These are phyloP conservation scores for Ypsolopha sequella DNA, from an alignment of 2,888 invertebrate species.

Conservation along the genomic window DNA sequence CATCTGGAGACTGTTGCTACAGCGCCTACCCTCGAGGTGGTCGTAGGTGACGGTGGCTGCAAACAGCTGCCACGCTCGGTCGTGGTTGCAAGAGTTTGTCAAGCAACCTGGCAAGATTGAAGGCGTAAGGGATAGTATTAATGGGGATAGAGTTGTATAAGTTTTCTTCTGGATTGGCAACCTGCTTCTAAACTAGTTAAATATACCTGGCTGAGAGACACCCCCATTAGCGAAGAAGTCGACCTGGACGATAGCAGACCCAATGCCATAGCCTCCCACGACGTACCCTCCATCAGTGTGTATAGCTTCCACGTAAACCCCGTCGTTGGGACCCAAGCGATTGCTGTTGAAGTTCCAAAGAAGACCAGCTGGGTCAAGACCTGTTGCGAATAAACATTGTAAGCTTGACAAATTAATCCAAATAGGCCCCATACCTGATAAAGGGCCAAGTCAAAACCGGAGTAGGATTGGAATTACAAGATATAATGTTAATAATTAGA, in stretches of 20 bases:
- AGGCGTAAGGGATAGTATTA: too few species aligned
- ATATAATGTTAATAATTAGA: too few species aligned
- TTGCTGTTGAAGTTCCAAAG: constrained; percentile 23
- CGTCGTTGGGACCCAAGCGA: constrained; percentile 9
- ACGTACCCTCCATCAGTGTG: constrained; percentile 28
- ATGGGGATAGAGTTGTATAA: too few species aligned
- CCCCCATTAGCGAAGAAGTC: constrained; percentile 74
- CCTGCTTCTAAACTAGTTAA: too few species aligned
- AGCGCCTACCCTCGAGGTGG: constrained; percentile 26
- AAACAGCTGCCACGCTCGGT: constrained; percentile 33
- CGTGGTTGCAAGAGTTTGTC: constrained; percentile 31
- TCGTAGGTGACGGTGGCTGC: constrained; percentile 27
- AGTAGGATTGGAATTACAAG: too few species aligned
- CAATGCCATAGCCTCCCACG: constrained; percentile 54
- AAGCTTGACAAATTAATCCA: too few species aligned
- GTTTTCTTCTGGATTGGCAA: too few species aligned
- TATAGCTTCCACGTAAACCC: constrained; percentile 21
- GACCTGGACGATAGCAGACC: constrained; percentile 54
- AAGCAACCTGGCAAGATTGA: constrained; percentile 17
- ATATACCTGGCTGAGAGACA: constrained; percentile 21
- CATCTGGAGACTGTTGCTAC: constrained; percentile 20
- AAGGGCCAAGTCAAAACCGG: neutral
- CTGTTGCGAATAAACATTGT: constrained; percentile 9
- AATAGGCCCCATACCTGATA: neutral
- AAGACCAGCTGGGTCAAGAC: constrained; percentile 59